These are phyloP conservation scores for Pterocles gutturalis DNA, from an alignment of 2,113 vertebrate genomes.

Conservation along the genomic window DNA sequence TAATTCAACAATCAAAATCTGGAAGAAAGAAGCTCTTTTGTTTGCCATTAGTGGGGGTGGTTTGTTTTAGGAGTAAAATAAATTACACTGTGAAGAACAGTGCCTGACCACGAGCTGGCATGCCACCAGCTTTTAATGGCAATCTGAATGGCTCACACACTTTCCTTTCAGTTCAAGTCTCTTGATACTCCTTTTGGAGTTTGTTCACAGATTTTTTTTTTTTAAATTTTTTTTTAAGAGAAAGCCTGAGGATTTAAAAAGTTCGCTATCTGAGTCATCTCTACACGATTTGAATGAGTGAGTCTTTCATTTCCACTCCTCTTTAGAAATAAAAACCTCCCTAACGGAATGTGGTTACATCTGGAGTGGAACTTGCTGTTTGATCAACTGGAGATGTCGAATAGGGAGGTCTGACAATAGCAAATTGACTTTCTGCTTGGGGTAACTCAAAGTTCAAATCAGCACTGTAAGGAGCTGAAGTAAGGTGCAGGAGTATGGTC, in stretches of 20 bases:
- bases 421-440: background rate
- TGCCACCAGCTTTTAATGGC: slow-evolving; percentile 39
- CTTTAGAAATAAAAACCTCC: slow-evolving; percentile 27
- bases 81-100: slow-evolving; percentile 37
- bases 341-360: background rate
- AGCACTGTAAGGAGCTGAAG: background rate
- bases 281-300: background rate
- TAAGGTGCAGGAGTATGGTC: background rate
- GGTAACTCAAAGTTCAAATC: slow-evolving; percentile 19
- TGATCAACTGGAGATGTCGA: background rate
- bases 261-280: slow-evolving; percentile 30
- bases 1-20: slow-evolving; percentile 37
- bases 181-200: slow-evolving; percentile 21
- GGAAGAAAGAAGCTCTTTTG: slow-evolving; percentile 6
- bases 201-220: background rate
- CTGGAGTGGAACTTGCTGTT: slow-evolving; percentile 6
- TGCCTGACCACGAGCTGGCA: slow-evolving; percentile 26
- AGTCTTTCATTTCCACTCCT: slow-evolving; percentile 33
- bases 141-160: slow-evolving; percentile 33
- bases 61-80: slow-evolving; percentile 55
- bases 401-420: background rate
- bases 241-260: background rate
- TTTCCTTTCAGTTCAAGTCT: slow-evolving; percentile 11
- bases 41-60: slow-evolving; percentile 1
- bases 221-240: background rate